Conservation (phyloP, 2,113 vertebrate species). For the Crypturellus undulatus region DNA sequence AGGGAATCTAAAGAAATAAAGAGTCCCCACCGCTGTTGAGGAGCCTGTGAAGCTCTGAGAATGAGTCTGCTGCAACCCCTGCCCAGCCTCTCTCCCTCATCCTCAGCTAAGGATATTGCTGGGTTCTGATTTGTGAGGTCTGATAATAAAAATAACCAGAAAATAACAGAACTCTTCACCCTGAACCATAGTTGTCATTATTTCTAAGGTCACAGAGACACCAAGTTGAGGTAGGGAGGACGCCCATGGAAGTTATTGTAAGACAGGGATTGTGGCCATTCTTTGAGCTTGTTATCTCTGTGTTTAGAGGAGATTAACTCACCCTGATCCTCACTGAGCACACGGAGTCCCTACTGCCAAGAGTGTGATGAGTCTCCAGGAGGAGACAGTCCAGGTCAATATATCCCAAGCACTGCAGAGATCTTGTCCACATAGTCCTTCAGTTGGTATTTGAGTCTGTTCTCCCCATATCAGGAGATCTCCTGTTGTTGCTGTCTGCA, state of each 20-base stretch:
- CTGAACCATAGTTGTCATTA: not conserved
- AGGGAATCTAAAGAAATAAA: not conserved
- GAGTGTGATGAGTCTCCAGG: not conserved
- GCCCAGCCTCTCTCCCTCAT: not conserved
- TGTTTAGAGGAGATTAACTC: not conserved
- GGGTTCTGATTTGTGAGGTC: not conserved
- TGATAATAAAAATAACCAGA: rapidly evolving
- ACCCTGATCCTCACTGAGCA: not conserved
- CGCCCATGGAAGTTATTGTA: rapidly evolving
- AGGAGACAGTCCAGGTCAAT: not conserved
- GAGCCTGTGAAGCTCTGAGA: not conserved
- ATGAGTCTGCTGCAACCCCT: rapidly evolving
- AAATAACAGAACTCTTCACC: not conserved
- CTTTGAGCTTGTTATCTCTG: rapidly evolving
- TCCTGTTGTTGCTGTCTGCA: not conserved
- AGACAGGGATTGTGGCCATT: not conserved
- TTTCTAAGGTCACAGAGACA: not conserved
- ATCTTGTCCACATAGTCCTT: not conserved
- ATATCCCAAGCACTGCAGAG: not conserved
- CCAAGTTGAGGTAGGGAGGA: rapidly evolving
- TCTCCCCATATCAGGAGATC: not conserved
- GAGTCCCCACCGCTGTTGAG: rapidly evolving
- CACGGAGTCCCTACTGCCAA: not conserved
- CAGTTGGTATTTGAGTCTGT: not conserved
- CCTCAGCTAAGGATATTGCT: not conserved